Percentiles rank a stretch among this genome's conserved stretches.
Conservation (phyloP, 2,888 invertebrate species). For the Zelleria hepariella region DNA sequence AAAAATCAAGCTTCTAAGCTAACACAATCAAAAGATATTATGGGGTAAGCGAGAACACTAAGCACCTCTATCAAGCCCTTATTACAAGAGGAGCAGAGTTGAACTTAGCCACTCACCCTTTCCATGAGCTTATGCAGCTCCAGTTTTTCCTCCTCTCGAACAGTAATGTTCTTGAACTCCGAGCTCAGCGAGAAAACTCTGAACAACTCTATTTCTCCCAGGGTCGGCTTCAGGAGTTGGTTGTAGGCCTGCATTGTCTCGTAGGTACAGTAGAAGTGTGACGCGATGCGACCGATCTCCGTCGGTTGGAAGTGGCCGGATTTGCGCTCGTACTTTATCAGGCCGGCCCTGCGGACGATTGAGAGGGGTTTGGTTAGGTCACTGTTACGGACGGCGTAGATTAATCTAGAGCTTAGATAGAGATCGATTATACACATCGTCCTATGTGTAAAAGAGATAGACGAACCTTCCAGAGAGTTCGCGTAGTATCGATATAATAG, state of each 20-base stretch:
- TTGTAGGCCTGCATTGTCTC: conserved; percentile 98
- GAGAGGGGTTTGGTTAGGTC: too few species aligned
- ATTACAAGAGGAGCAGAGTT: background rate
- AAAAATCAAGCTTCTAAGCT: too few species aligned
- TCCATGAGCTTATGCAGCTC: conserved; percentile 96
- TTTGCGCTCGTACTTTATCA: conserved; percentile 95
- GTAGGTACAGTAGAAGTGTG: conserved; percentile 98
- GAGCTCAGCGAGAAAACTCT: conserved; percentile 98
- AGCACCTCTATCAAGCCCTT: background rate
- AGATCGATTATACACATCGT: too few species aligned
- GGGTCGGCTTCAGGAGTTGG: conserved; percentile 94
- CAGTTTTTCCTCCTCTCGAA: conserved; percentile 96
- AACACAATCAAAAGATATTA: too few species aligned
- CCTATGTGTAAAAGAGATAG: too few species aligned
- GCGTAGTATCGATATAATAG: too few species aligned
- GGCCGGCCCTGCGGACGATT: conserved; percentile 86
- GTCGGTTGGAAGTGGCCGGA: conserved; percentile 91
- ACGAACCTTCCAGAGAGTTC: too few species aligned
- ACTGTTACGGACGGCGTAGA: too few species aligned
- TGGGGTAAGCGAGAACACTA: too few species aligned
- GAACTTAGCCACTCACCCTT: conserved; percentile 32
- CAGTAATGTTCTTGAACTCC: conserved; percentile 94
- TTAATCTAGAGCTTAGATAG: too few species aligned
- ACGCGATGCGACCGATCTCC: conserved; percentile 96
- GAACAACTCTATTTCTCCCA: conserved; percentile 98